Base-by-base conservation (phyloP, 2,888 invertebrate species). In the Eupelmus urozonus region DNA sequence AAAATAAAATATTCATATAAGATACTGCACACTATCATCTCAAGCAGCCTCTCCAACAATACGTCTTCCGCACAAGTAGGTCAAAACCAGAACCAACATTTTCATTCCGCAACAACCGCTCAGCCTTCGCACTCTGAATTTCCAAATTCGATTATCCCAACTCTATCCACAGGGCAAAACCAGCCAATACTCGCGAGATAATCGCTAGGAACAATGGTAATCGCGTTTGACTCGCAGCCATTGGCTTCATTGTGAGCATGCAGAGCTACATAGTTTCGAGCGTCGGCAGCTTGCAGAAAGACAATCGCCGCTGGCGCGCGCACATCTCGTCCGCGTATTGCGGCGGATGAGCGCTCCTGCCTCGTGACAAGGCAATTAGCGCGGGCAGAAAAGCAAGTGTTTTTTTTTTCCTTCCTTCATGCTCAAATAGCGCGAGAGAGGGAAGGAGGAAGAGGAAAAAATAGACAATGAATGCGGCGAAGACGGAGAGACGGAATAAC, bases 301-400 rank as follows among this genome's bases (percentile, higher is more conserved):
- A 65, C 57, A 73, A 73, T 57, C 73, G 65, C 65, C 55, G 23
- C 23, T 20, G 42, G 45, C 65, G 27, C 11, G 42, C 18, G 34
- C 59, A 16, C 42, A 40, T 72, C 42, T 65, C 51, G 20, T 57
- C 65, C 34, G 63, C 23, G 49, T 0, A 29, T 34, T n/a, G 60
- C 18, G 13, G 29, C 25, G 55, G 16, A 34, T 5, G 34, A 34
- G 45, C 9, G n/a, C n/a, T n/a, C n/a, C n/a, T 23, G 13, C n/a
- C 66, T 66, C 66, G 49, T 73, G 73, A 73, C 74, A 59, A 45
- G 74, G 59, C 59, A 66, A 74, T 74, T 74, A 74, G 49, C 66
- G 49, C 59, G 20, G 2, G 18, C 53, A 29, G 65, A 73, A 53
- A 59, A 23, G 57, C 65, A 57, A 29, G 73, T 49, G 57, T 45